These are phyloP conservation scores for Penelope pileata DNA, from an alignment of 2,113 vertebrate species.

Conservation along the genomic window DNA sequence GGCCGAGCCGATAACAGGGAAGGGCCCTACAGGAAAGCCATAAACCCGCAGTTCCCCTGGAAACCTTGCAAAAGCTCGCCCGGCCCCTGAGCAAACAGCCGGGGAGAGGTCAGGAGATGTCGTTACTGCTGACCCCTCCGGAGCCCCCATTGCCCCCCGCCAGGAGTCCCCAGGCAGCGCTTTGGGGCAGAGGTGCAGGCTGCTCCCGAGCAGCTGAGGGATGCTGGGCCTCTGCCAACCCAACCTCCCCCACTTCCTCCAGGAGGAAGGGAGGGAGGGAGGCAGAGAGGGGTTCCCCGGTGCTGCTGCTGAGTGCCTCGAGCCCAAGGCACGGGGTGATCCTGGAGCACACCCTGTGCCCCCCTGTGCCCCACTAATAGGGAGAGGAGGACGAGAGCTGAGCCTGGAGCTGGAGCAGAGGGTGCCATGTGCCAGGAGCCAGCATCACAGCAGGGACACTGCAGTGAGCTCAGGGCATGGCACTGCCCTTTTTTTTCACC, in stretches of 20 bases:
- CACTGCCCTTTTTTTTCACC: not conserved
- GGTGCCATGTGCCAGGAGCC: not conserved
- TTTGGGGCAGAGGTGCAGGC: not conserved
- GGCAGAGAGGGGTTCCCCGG: not conserved
- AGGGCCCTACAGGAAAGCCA: not conserved
- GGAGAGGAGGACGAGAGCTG: not conserved
- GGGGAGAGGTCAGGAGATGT: not conserved
- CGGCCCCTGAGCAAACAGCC: not conserved
- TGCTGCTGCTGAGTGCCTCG: fast-evolving
- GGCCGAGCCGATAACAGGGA: not conserved
- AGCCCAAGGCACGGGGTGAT: fast-evolving
- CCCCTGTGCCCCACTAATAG: not conserved
- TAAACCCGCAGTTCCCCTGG: conserved; percentile 24
- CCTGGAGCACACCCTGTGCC: not conserved
- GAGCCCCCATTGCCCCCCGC: not conserved
- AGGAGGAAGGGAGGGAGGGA: not conserved
- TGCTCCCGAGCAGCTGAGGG: not conserved
- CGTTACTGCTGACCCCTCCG: fast-evolving
- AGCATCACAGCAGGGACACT: not conserved
- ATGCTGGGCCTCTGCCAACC: not conserved
- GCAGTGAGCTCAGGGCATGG: not conserved
- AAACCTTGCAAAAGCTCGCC: not conserved
- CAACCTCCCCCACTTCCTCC: not conserved
- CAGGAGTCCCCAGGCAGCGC: not conserved
- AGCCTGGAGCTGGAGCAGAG: not conserved